These are phyloP conservation scores for Sciurus niger DNA, from an alignment of 2,113 vertebrate genomes.

Conservation along the genomic window DNA sequence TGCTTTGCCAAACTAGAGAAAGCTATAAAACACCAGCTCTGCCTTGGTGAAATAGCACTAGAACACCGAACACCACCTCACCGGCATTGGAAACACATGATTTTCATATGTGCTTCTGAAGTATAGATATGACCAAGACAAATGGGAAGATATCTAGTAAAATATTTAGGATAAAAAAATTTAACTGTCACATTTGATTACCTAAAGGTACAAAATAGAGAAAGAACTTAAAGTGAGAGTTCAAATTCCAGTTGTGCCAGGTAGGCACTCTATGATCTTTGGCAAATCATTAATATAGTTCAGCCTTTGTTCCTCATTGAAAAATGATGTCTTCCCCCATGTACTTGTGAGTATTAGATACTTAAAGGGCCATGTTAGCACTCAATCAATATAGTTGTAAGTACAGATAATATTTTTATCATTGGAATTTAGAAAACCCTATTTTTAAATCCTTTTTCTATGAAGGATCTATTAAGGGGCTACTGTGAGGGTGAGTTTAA, in stretches of 20 bases:
- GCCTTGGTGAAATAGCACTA: neutral
- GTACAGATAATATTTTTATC: neutral
- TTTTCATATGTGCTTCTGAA: neutral
- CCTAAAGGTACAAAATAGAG: neutral
- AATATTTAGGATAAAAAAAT: neutral
- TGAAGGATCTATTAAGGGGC: conserved; percentile 34
- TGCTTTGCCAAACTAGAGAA: neutral
- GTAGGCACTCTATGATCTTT: neutral
- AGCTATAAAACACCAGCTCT: neutral
- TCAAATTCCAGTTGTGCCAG: neutral
- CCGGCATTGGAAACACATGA: neutral
- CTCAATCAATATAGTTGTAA: neutral
- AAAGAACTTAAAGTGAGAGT: neutral
- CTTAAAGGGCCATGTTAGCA: neutral
- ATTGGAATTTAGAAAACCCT: neutral
- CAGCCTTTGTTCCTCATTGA: neutral
- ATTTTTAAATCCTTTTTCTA: neutral
- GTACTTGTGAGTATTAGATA: neutral
- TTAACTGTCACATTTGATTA: neutral
- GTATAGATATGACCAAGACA: neutral
- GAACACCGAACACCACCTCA: neutral
- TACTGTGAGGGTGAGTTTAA: conserved; percentile 12
- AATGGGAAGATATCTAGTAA: neutral
- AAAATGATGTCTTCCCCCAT: neutral
- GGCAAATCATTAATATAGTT: neutral